Percentiles rank a stretch among this genome's conserved stretches.
Evolutionary conservation across 2,888 invertebrate species (phyloP).

Genomic region (Temnothorax unifasciatus): DNA sequence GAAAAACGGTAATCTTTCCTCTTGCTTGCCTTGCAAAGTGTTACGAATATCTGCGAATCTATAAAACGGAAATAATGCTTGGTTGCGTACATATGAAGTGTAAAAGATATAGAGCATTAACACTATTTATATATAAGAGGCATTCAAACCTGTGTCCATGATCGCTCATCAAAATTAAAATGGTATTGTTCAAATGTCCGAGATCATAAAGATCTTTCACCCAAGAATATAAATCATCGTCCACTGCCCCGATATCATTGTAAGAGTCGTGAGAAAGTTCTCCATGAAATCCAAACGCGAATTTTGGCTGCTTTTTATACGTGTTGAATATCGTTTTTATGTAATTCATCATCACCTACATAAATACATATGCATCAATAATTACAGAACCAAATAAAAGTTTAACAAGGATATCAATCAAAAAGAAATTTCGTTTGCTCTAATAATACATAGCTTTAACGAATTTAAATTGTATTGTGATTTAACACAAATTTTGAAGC

Average conservation of each 20-base stretch:
- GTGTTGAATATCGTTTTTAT: constrained; percentile 88
- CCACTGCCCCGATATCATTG: constrained; percentile 92
- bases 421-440: not conserved
- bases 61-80: constrained; percentile 58
- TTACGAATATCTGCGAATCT: constrained; percentile 94
- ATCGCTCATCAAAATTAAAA: constrained; percentile 96
- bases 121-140: not conserved
- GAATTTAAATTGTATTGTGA: not conserved
- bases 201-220: constrained; percentile 88
- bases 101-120: not conserved
- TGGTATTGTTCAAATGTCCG: constrained; percentile 91
- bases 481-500: not conserved
- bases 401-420: not conserved
- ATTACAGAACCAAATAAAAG: not conserved
- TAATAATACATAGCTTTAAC: not conserved
- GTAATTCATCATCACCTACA: constrained; percentile 87
- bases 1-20: constrained; percentile 96
- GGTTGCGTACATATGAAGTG: not conserved
- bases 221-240: constrained; percentile 91
- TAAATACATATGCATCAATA: constrained; percentile 9
- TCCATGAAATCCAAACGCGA: constrained; percentile 95
- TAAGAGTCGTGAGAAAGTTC: constrained; percentile 96
- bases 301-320: constrained; percentile 91
- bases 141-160: constrained; percentile 93
- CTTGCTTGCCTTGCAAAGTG: constrained; percentile 96